Conservation (phyloP, 1,140 invertebrate species). For the Schlechtendalia chinensis region DNA sequence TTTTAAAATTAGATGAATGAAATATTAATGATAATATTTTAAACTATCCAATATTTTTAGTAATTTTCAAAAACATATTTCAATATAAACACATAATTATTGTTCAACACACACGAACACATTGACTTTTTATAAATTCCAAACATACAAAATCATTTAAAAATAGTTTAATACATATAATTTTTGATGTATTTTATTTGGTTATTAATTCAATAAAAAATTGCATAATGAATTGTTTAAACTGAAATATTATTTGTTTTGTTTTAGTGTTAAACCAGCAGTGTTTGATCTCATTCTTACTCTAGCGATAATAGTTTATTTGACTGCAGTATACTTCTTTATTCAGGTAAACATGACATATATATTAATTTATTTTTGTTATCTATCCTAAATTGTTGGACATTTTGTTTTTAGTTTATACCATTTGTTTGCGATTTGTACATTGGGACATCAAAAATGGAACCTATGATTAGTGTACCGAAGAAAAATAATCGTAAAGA, state of each 20-base stretch:
- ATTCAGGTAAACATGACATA: slow-evolving; percentile 63
- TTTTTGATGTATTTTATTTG: too few species aligned
- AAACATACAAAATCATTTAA: too few species aligned
- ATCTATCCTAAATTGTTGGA: not conserved
- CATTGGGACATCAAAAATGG: slow-evolving; percentile 12
- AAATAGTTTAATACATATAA: too few species aligned
- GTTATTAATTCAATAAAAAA: too few species aligned
- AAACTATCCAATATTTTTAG: too few species aligned
- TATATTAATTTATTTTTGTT: not conserved
- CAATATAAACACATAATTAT: too few species aligned
- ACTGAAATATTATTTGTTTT: slow-evolving; percentile 56
- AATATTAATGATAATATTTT: too few species aligned
- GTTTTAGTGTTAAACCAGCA: slow-evolving; percentile 89
- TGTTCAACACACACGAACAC: too few species aligned
- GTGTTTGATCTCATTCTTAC: slow-evolving; percentile 95
- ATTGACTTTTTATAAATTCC: too few species aligned
- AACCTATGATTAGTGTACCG: slow-evolving; percentile 7
- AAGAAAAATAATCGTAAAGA: slow-evolving; percentile 38
- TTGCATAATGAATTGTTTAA: too few species aligned
- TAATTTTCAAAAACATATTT: too few species aligned
- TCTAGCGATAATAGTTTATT: slow-evolving; percentile 77
- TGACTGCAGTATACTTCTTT: slow-evolving; percentile 76
- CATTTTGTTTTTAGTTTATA: slow-evolving; percentile 27
- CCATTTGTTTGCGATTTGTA: slow-evolving; percentile 20
- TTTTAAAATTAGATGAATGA: too few species aligned